Conservation (phyloP, 2,797 vertebrate genomes). For the Phoebastria nigripes region DNA sequence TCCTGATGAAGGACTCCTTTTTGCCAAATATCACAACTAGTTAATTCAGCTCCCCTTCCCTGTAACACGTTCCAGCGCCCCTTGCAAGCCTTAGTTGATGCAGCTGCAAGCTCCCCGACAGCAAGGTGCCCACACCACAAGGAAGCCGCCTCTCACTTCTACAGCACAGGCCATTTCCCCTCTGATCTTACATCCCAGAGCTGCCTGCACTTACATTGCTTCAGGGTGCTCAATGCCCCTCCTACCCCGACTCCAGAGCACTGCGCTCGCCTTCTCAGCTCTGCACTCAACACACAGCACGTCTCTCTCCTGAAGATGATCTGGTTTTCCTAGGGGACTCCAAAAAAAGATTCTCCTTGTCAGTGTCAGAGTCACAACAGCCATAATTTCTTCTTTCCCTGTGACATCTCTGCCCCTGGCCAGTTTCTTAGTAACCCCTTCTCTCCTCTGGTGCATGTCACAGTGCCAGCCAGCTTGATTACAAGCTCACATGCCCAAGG, state of each 20-base stretch:
- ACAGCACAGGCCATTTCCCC: background rate
- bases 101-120: background rate
- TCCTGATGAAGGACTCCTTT: background rate
- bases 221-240: accelerated
- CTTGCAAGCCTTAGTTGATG: accelerated
- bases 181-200: background rate
- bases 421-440: background rate
- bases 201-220: background rate
- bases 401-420: background rate
- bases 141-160: background rate
- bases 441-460: background rate
- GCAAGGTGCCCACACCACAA: accelerated
- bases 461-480: background rate
- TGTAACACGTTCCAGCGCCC: background rate
- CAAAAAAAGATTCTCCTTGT: background rate
- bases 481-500: accelerated
- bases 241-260: background rate
- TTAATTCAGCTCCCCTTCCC: background rate
- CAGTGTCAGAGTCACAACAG: background rate
- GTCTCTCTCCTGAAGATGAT: background rate
- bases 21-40: background rate
- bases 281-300: background rate
- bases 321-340: background rate
- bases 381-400: background rate
- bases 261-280: background rate